Conservation (phyloP, 2,888 invertebrate species). For the Ichneumon xanthorius region DNA sequence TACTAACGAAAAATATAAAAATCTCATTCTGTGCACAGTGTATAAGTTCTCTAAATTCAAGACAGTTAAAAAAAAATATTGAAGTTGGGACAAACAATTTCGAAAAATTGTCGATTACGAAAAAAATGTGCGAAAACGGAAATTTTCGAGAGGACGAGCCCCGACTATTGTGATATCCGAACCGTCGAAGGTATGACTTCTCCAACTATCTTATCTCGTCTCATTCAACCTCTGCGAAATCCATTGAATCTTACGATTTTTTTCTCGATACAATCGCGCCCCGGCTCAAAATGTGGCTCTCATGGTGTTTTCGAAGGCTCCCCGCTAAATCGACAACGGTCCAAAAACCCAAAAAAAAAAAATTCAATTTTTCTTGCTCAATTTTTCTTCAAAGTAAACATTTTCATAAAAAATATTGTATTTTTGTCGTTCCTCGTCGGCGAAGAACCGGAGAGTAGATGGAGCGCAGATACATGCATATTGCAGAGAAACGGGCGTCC, state of each 20-base stretch:
- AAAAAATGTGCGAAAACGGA: conserved; percentile 11
- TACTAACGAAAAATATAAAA: background rate
- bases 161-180: conserved; percentile 42
- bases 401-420: background rate
- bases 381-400: background rate
- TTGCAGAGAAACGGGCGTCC: conserved; percentile 39
- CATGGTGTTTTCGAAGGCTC: background rate
- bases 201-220: background rate
- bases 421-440: background rate
- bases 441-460: too few relatives aligned
- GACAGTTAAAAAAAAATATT: background rate
- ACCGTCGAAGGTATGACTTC: conserved; percentile 28
- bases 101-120: too few relatives aligned
- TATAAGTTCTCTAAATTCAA: conserved; percentile 17
- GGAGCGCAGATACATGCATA: conserved; percentile 15
- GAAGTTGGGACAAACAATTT: background rate
- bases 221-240: background rate
- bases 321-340: background rate
- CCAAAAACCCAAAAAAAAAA: background rate
- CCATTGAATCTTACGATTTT: background rate
- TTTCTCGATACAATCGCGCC: background rate
- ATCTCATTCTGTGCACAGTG: conserved; percentile 25
- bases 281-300: background rate
- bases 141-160: conserved; percentile 1
- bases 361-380: background rate